Evolutionary conservation across 2,113 vertebrate species (phyloP), one percentile per base, ranked within the genome.

Genomic region (Podocnemis expansa): DNA sequence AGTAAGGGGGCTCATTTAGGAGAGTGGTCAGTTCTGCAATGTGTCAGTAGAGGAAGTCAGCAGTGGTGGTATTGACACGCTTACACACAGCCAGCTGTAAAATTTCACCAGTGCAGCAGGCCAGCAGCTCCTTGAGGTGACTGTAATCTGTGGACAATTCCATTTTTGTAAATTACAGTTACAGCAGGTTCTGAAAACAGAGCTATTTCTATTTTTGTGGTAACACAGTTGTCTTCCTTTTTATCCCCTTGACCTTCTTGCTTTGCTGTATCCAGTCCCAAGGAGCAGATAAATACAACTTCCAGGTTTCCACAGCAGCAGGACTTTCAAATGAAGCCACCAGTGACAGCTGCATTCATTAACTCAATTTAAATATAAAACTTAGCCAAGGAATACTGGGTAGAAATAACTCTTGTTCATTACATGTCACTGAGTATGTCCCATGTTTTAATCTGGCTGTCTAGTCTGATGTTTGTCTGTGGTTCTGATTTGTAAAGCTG

Each of bases 1-100:
- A 73, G 76, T 79, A 92, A 85, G 87, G 96, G 89, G 92, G 92
- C 81, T n/a, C n/a, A n/a, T 47, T 47, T 47, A 47, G 47, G 47
- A 47, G 47, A n/a, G n/a, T n/a, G n/a, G n/a, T n/a, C n/a, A n/a
- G n/a, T n/a, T n/a, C n/a, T n/a, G 84, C 79, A 76, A 2, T n/a
- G 2, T 75, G 34, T 94, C 75, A 38, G 55, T 51, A 1, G 1
- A 45, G 86, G n/a, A 86, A 67, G 43, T 29, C 89, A 75, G 73
- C 89, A 75, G 73, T 31, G 34, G 8, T 63, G 16, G 34, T 67
- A 34, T 58, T 84, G 70, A 34, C 92, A 84, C 84, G 47, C 31
- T 89, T 96, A 75, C 43, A 43, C 21, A 0, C 67, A 16, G 79
- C 82, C 54, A 83, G 82, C 16, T 58, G 8, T 43, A 43, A 43